Percentiles rank a stretch among this genome's conserved stretches.
phyloP scores from a whole-genome alignment of 2,888 invertebrate genomes.

The Meteorus colon region DNA sequence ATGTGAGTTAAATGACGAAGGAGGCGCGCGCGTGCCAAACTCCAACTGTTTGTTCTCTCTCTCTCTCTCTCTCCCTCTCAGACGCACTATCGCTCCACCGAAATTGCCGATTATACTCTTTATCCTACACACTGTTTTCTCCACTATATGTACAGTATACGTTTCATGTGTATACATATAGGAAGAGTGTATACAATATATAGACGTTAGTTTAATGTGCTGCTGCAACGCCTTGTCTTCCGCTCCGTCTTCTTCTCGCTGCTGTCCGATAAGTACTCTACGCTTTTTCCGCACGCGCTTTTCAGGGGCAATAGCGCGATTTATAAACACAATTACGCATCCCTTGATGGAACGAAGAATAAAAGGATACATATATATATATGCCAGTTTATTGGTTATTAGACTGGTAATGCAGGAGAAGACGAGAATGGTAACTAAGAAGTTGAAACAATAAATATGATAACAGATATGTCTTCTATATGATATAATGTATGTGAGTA shows the following conservation, averaged over 20 bases:
- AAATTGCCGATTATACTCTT: constrained; percentile 26
- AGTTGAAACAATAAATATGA: too few species aligned
- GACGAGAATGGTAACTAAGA: too few species aligned
- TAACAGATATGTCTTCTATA: background rate
- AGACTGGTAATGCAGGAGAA: too few species aligned
- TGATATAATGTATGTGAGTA: background rate
- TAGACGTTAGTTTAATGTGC: constrained; percentile 43
- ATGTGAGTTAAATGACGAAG: constrained; percentile 52
- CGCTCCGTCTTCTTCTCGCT: background rate
- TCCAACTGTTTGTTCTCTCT: background rate
- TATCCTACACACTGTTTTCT: background rate
- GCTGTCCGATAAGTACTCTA: background rate
- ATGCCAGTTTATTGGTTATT: too few species aligned
- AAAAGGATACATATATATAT: background rate
- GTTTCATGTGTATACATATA: constrained; percentile 13
- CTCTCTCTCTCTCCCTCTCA: constrained; percentile 23
- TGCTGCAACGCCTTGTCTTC: constrained; percentile 44
- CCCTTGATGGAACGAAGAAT: background rate
- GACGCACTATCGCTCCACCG: background rate
- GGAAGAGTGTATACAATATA: background rate
- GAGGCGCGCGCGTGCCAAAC: constrained; percentile 42
- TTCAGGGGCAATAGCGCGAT: constrained; percentile 24
- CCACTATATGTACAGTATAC: constrained; percentile 4
- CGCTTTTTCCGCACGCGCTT: constrained; percentile 28
- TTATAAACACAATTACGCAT: background rate